Evolutionary conservation across 2,888 invertebrate genomes (phyloP), one percentile per base, ranked within the genome.

Genomic region (Graphium colonna): DNA sequence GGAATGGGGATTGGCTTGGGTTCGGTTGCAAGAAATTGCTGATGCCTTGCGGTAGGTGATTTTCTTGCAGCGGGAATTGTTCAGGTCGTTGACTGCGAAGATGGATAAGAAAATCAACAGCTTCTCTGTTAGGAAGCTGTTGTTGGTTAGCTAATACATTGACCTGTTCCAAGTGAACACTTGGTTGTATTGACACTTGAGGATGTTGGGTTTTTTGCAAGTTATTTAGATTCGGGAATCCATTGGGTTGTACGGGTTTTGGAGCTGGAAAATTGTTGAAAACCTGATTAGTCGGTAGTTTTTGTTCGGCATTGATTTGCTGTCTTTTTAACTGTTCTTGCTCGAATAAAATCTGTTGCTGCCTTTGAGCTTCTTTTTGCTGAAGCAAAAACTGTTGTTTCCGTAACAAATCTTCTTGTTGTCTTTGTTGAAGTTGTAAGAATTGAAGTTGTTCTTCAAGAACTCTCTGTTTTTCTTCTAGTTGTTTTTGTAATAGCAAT

Each of bases 401-500:
- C 18, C 92, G 81, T 18, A 94, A 77, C 46, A 94, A 84, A 60
- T 93, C 92, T 49, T 94, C 93, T 69, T 95, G 94, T 65, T 94
- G 93, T 51, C 91, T 86, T 62, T 94, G 94, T 66, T 93, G 94
- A 49, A 92, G 75, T 67, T 94, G 93, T 33, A 95, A 75, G 53
- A 92, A 82, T 9, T 90, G 90, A 45, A 95, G 90, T 72, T 95
- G 94, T 60, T 94, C 92, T 70, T 95, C 95, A 12, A 95, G 74
- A 31, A 92, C 79, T 56, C 91, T 90, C 68, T 95, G 94, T 55
- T 94, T 93, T 68, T 92, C 92, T 71, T 93, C 93, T 17, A 93
- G 69, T 62, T 90, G 89, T 60, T 79, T 86, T 58, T 90, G 86
- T 41, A 89, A 69, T 13, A 65, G 57, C 36, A 87, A 61, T 59